Percentiles rank a stretch among this genome's conserved stretches.
phyloP scores from a whole-genome alignment of 64 coral and sea anemone genomes.

The Pachyseris speciosa region DNA sequence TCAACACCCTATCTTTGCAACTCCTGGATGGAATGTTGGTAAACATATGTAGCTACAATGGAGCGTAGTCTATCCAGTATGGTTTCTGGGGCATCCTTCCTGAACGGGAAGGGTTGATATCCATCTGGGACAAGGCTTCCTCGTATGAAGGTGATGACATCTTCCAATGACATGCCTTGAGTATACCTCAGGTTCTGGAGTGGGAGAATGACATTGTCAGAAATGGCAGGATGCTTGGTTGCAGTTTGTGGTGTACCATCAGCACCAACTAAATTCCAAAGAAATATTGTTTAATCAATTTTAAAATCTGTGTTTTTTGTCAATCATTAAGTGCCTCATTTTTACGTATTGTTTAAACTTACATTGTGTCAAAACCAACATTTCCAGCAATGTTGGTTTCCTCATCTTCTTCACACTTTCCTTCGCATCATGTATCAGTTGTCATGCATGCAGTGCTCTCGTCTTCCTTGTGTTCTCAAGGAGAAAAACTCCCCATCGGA shows the following conservation, averaged over 20 bases:
- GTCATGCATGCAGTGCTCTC: slow-evolving; percentile 31
- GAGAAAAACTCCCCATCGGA: slow-evolving; percentile 51
- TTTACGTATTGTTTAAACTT: no score
- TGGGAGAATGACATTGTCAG: background rate
- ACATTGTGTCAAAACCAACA: slow-evolving; percentile 16
- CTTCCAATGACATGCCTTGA: slow-evolving; percentile 19
- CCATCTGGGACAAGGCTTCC: slow-evolving; percentile 51
- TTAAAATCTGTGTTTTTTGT: no score
- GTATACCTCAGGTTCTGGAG: background rate
- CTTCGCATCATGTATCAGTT: background rate
- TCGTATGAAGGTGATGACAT: slow-evolving; percentile 37
- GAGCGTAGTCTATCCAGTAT: slow-evolving; percentile 22
- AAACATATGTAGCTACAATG: slow-evolving; percentile 20
- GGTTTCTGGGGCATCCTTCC: slow-evolving; percentile 17
- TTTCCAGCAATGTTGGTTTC: background rate
- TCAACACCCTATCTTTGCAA: slow-evolving; percentile 33
- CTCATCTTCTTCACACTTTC: slow-evolving; percentile 34
- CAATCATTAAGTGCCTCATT: no score
- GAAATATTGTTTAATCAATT: no score
- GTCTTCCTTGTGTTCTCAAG: slow-evolving; percentile 39
- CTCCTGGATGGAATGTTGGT: background rate
- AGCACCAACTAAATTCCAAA: no score
- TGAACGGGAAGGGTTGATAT: slow-evolving; percentile 46
- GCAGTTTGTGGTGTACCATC: no score
- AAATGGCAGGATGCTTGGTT: slow-evolving; percentile 26